Conservation (phyloP, 2,797 vertebrate species). For the Alauda arvensis region DNA sequence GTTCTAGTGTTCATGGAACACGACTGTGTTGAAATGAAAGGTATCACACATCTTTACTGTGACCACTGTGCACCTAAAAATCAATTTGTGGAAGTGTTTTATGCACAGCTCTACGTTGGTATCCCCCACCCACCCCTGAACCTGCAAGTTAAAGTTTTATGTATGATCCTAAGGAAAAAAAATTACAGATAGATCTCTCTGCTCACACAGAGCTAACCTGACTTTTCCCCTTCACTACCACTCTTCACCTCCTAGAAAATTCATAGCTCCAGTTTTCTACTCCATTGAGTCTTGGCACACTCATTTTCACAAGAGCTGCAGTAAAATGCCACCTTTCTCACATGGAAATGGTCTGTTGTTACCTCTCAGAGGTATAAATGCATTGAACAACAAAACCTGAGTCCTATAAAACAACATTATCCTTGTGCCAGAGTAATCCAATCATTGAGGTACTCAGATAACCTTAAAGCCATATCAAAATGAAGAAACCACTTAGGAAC, state of each 20-base stretch:
- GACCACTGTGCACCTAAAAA: background rate
- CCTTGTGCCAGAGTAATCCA: conserved; percentile 7
- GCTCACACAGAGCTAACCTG: background rate
- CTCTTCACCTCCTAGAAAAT: background rate
- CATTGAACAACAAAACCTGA: background rate
- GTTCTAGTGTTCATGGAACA: background rate
- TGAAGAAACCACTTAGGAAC: conserved; percentile 40
- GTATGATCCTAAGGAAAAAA: background rate
- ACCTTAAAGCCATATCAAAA: conserved; percentile 22
- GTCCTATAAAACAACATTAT: background rate
- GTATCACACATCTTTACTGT: background rate
- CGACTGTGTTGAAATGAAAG: background rate
- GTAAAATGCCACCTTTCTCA: background rate
- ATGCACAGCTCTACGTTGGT: background rate
- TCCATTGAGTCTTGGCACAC: background rate
- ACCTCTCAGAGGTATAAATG: background rate
- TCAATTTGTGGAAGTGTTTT: background rate
- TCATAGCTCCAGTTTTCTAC: background rate
- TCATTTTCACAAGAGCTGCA: background rate
- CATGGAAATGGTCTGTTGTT: background rate
- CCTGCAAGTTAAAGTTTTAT: background rate
- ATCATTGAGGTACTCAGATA: conserved; percentile 9
- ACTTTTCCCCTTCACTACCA: background rate
- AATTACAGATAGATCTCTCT: background rate
- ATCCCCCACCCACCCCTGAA: background rate